These are phyloP conservation scores for Bradypodion pumilum DNA, from an alignment of 2,797 vertebrate species.

Conservation along the genomic window DNA sequence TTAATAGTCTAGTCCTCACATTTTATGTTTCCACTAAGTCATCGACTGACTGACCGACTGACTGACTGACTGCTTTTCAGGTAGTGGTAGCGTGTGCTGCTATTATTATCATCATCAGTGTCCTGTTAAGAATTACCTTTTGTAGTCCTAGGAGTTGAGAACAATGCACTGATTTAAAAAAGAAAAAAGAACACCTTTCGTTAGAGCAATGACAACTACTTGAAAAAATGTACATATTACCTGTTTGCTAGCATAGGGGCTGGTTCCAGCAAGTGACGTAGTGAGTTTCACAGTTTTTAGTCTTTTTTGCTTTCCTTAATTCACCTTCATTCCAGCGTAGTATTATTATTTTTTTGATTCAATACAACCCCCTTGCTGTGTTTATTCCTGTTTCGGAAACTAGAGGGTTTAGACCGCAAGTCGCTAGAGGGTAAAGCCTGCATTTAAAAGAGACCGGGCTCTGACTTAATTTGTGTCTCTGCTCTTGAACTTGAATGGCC, in stretches of 20 bases:
- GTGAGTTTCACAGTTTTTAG: slow-evolving; percentile 84
- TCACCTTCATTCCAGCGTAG: slow-evolving; percentile 81
- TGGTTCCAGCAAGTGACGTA: slow-evolving; percentile 80
- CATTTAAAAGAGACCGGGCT: slow-evolving; percentile 76
- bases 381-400: slow-evolving; percentile 73
- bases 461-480: slow-evolving; percentile 78
- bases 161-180: slow-evolving; percentile 82
- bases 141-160: slow-evolving; percentile 77
- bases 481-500: slow-evolving; percentile 86
- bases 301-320: slow-evolving; percentile 83
- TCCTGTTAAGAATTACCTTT: slow-evolving; percentile 69
- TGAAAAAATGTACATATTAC: slow-evolving; percentile 84
- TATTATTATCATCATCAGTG: too few species aligned
- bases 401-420: slow-evolving; percentile 76
- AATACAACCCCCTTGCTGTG: slow-evolving; percentile 75
- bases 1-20: slow-evolving; percentile 74
- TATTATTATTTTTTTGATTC: slow-evolving; percentile 83
- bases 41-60: slow-evolving; percentile 80
- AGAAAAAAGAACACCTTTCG: slow-evolving; percentile 72
- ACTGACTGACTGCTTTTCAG: slow-evolving; percentile 81
- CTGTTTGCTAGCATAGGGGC: slow-evolving; percentile 84
- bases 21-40: slow-evolving; percentile 80
- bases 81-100: slow-evolving; percentile 79
- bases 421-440: slow-evolving; percentile 80
- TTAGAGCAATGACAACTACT: slow-evolving; percentile 79